Conservation (phyloP, 2,797 vertebrate species). For the Sebastes hubbsi region DNA sequence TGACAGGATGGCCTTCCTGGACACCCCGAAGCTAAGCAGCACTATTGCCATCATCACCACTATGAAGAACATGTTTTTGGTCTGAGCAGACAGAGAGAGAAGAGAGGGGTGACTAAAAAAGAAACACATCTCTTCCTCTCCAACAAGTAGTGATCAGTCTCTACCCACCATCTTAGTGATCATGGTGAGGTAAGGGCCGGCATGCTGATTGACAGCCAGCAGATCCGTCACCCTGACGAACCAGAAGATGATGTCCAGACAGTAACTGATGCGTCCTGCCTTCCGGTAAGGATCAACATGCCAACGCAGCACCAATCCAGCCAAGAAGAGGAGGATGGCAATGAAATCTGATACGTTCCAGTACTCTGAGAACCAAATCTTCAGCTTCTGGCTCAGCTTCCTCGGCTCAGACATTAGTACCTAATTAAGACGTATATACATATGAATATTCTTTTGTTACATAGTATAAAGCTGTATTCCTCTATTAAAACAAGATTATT, state of each 20-base stretch:
- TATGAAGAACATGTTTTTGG: slow-evolving; percentile 97
- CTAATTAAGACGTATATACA: slow-evolving; percentile 49
- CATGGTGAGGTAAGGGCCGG: slow-evolving; percentile 97
- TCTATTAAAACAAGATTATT: not conserved
- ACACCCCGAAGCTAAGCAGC: slow-evolving; percentile 93
- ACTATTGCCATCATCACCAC: slow-evolving; percentile 98
- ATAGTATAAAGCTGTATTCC: not conserved
- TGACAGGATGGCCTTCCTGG: slow-evolving; percentile 94
- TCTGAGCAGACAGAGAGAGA: slow-evolving; percentile 75
- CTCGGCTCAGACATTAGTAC: slow-evolving; percentile 92
- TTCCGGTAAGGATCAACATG: slow-evolving; percentile 75
- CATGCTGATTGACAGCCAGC: slow-evolving; percentile 94
- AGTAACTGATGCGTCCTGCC: slow-evolving; percentile 89
- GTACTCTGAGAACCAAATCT: slow-evolving; percentile 97
- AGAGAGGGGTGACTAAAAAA: not conserved
- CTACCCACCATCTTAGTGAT: slow-evolving; percentile 95
- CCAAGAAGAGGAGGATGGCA: slow-evolving; percentile 90
- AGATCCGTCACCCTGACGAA: slow-evolving; percentile 92
- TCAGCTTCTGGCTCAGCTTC: slow-evolving; percentile 92
- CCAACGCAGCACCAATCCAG: slow-evolving; percentile 89
- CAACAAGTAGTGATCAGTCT: not conserved
- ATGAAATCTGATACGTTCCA: slow-evolving; percentile 94
- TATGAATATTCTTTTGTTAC: not conserved
- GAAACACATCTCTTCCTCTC: not conserved
- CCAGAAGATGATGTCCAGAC: slow-evolving; percentile 98